Evolutionary conservation across 1,140 invertebrate genomes (phyloP).

Genomic region (Rhopalosiphum maidis): DNA sequence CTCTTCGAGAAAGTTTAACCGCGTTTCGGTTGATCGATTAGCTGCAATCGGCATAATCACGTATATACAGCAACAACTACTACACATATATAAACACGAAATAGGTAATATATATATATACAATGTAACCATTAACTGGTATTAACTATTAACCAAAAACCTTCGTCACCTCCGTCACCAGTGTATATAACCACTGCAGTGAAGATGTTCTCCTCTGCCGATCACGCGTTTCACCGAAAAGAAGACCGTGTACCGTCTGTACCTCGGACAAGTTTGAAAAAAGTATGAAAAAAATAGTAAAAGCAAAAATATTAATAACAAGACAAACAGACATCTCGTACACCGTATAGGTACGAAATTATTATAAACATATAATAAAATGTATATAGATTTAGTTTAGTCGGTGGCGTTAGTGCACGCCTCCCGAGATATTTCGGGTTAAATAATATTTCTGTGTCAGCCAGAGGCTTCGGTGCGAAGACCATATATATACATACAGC

Average conservation of each 20-base stretch:
- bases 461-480: background rate
- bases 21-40: constrained; percentile 8
- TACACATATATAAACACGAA: background rate
- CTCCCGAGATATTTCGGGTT: background rate
- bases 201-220: background rate
- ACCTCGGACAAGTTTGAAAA: background rate
- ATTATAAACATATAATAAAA: background rate
- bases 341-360: background rate
- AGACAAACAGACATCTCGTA: background rate
- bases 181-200: background rate
- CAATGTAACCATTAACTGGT: background rate
- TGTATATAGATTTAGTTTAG: background rate
- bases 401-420: background rate
- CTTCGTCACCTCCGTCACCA: background rate
- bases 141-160: background rate
- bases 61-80: background rate
- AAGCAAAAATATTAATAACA: background rate
- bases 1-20: constrained; percentile 9
- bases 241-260: background rate
- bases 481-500: background rate
- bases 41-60: background rate
- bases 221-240: background rate
- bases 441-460: background rate
- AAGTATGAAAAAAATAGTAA: background rate
- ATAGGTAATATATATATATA: background rate